phyloP scores from a whole-genome alignment of 2,113 vertebrate species.

The Cochlearius cochlearius region DNA sequence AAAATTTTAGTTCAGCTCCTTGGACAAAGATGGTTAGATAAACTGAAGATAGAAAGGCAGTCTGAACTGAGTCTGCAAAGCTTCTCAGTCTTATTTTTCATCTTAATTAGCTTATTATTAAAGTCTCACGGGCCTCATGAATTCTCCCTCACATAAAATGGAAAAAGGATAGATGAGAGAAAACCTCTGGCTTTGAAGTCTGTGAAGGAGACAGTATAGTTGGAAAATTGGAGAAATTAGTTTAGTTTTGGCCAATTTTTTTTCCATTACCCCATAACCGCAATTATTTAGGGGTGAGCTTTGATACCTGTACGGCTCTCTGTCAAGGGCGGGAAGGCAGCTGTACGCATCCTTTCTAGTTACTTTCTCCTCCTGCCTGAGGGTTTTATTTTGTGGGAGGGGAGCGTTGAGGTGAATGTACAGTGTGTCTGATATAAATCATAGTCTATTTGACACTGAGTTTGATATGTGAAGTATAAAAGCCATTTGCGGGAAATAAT shows the following conservation, averaged over 20 bases:
- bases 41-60: background rate
- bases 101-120: background rate
- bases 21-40: background rate
- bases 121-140: background rate
- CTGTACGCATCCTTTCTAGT: background rate
- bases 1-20: background rate
- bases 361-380: background rate
- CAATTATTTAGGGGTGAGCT: rapidly evolving
- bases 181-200: background rate
- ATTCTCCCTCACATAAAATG: background rate
- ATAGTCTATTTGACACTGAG: background rate
- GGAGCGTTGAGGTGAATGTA: rapidly evolving
- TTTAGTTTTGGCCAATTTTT: background rate
- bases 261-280: background rate
- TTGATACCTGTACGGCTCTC: background rate
- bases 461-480: background rate
- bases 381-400: background rate
- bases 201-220: background rate
- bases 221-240: background rate
- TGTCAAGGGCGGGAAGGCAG: background rate
- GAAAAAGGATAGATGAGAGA: background rate
- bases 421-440: background rate
- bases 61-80: background rate
- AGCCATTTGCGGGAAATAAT: background rate
- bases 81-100: background rate